Evolutionary conservation across 2,113 vertebrate genomes (phyloP).

Genomic region (Cricetomys ansorgei): DNA sequence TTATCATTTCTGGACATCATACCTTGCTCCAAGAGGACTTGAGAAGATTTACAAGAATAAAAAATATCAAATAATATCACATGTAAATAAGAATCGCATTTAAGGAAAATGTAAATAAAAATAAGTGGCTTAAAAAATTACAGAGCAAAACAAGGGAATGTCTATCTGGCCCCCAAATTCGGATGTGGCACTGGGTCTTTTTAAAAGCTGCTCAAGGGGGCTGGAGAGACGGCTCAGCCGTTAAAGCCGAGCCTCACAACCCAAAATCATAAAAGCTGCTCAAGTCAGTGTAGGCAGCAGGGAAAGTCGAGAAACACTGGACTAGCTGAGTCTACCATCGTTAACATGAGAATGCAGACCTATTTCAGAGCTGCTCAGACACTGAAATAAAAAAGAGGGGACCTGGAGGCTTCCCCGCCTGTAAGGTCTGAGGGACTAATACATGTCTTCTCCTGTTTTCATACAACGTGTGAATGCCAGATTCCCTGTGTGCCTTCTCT

Average conservation of each 20-base stretch:
- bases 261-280: too few relatives aligned
- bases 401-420: background rate
- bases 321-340: background rate
- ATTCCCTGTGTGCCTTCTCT: background rate
- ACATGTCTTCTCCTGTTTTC: background rate
- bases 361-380: background rate
- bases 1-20: background rate
- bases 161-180: background rate
- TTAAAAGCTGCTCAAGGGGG: background rate
- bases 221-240: too few relatives aligned
- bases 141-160: background rate
- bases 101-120: constrained; percentile 17
- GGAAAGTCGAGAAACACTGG: background rate
- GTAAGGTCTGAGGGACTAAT: background rate
- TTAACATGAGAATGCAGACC: background rate
- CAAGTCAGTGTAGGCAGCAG: background rate
- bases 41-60: background rate
- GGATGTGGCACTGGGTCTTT: background rate
- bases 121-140: background rate
- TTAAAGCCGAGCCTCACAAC: too few relatives aligned
- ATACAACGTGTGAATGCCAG: background rate
- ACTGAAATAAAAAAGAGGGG: background rate
- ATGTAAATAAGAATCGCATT: background rate
- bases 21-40: constrained; percentile 15
- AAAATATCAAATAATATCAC: background rate